phyloP scores from a whole-genome alignment of 2,888 invertebrate genomes.

The Panopea generosa region DNA sequence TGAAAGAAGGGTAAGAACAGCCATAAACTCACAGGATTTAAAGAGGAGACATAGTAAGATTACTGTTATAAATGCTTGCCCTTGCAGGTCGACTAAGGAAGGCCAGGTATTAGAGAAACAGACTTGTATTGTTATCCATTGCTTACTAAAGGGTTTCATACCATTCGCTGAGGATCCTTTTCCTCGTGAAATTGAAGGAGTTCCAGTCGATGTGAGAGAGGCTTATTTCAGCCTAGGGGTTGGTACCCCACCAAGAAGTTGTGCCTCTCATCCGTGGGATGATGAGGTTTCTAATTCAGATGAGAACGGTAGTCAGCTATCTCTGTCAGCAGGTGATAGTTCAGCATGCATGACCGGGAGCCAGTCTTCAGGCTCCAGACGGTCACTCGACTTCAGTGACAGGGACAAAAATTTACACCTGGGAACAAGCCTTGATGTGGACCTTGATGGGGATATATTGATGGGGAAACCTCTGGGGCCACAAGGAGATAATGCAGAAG shows the following conservation, averaged over 20 bases:
- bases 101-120: conserved; percentile 39
- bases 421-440: background rate
- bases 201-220: conserved; percentile 59
- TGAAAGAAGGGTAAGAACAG: conserved; percentile 19
- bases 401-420: background rate
- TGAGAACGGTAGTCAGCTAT: background rate
- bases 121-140: conserved; percentile 56
- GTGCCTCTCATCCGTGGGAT: background rate
- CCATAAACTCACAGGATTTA: conserved; percentile 26
- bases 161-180: conserved; percentile 60
- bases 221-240: conserved; percentile 39
- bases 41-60: conserved; percentile 41
- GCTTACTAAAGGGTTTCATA: conserved; percentile 55
- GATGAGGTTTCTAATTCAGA: no score
- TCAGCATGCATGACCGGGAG: background rate
- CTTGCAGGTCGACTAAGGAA: conserved; percentile 49
- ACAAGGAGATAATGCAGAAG: background rate
- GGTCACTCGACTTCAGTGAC: background rate
- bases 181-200: conserved; percentile 42
- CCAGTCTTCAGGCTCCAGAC: background rate
- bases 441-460: background rate
- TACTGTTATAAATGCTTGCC: conserved; percentile 38
- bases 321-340: background rate
- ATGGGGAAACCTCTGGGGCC: background rate
- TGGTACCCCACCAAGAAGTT: conserved; percentile 7